Conservation (phyloP, 2,797 vertebrate genomes). For the Sphenopsis melanotis region DNA sequence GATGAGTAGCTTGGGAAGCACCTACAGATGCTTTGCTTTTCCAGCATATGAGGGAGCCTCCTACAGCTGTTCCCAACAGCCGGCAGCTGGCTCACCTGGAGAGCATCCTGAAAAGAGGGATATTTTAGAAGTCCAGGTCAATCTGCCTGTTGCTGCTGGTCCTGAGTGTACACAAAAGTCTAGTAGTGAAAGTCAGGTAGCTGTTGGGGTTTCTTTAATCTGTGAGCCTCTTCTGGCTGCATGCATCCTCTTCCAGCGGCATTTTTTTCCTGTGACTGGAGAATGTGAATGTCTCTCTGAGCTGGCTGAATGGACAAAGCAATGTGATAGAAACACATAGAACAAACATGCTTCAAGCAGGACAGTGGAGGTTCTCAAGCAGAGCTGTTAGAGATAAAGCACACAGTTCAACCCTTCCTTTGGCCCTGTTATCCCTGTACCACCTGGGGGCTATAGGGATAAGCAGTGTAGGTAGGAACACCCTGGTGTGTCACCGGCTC, state of each 20-base stretch:
- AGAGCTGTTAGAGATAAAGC: background rate
- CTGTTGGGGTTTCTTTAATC: background rate
- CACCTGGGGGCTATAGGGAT: background rate
- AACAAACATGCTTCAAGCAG: background rate
- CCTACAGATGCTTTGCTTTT: background rate
- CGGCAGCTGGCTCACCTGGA: background rate
- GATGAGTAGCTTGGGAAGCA: background rate
- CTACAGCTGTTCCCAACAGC: background rate
- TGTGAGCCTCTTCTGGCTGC: background rate
- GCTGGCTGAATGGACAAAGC: background rate
- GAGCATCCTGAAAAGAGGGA: background rate
- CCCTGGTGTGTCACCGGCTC: fast-evolving
- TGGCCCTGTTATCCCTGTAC: background rate
- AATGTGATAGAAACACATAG: background rate
- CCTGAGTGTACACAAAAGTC: background rate
- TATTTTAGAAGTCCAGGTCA: background rate
- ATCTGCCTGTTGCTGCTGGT: background rate
- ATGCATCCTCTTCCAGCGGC: background rate
- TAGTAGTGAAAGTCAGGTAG: background rate
- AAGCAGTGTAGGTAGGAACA: background rate
- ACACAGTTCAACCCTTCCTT: background rate
- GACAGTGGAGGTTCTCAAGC: background rate
- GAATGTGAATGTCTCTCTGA: background rate
- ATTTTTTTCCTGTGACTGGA: background rate
- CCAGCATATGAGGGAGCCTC: background rate